phyloP scores from a whole-genome alignment of 2,113 vertebrate species.

The Vombatus ursinus region DNA sequence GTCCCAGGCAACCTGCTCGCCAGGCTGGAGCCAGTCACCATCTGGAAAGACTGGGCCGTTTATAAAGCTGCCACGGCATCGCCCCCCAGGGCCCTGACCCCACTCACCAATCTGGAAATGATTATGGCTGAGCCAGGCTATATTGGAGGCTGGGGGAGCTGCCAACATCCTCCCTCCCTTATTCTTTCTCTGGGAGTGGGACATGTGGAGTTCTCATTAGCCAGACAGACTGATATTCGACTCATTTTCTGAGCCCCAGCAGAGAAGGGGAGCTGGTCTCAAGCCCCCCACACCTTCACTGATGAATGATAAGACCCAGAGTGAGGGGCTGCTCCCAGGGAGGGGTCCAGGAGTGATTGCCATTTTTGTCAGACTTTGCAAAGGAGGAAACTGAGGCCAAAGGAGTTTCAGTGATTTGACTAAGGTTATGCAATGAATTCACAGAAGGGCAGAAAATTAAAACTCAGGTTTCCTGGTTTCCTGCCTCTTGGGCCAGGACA shows the following conservation, averaged over 20 bases:
- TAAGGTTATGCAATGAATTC: not conserved
- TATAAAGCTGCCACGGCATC: conserved; percentile 99
- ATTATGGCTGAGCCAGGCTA: conserved; percentile 89
- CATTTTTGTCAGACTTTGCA: not conserved
- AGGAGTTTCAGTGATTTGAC: not conserved
- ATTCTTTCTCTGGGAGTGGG: not conserved
- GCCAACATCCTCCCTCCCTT: conserved; percentile 76
- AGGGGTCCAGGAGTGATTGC: not conserved
- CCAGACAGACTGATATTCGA: not conserved
- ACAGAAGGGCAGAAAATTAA: not conserved
- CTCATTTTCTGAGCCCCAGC: not conserved
- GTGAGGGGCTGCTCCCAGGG: not conserved
- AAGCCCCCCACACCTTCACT: not conserved
- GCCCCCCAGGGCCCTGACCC: conserved; percentile 98
- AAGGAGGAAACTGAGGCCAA: not conserved
- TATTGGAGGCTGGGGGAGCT: conserved; percentile 68
- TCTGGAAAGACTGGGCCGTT: conserved; percentile 99
- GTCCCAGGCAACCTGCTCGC: conserved; percentile 99
- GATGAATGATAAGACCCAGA: not conserved
- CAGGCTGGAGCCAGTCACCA: conserved; percentile 99
- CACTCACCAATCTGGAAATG: conserved; percentile 99
- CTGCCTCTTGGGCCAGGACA: not conserved
- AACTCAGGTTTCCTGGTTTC: not conserved
- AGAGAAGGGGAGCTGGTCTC: not conserved
- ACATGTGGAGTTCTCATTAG: conserved; percentile 88